These are phyloP conservation scores for Rhorus exstirpatorius DNA, from an alignment of 2,888 invertebrate genomes.

Conservation along the genomic window DNA sequence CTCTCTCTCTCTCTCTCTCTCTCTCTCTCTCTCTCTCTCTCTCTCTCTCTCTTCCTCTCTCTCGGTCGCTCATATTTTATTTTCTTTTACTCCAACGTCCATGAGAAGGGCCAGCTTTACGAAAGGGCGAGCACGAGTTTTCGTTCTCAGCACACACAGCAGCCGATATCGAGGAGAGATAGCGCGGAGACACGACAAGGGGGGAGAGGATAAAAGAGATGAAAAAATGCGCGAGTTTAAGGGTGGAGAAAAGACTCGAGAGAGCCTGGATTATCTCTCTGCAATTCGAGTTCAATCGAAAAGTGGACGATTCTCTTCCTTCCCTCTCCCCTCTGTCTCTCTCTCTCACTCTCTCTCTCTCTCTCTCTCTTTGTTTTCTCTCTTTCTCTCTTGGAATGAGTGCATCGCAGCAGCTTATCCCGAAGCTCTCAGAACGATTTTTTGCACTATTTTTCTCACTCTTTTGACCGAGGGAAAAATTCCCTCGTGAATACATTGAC, in stretches of 20 bases:
- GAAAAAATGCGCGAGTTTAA: conserved; percentile 10
- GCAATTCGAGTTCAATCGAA: conserved; percentile 68
- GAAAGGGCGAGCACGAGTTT: conserved; percentile 44
- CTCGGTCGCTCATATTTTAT: not conserved
- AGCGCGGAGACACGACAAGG: conserved; percentile 53
- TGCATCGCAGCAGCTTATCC: conserved; percentile 49
- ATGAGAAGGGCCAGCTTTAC: conserved; percentile 49
- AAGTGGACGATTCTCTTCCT: conserved; percentile 21
- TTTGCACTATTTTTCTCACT: conserved; percentile 52
- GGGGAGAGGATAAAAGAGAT: conserved; percentile 26
- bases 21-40: not conserved
- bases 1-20: not conserved
- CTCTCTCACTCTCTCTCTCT: not conserved
- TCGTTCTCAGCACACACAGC: conserved; percentile 30
- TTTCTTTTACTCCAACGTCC: conserved; percentile 23
- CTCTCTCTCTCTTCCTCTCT: not conserved
- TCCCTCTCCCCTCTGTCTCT: not conserved
- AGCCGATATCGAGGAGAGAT: conserved; percentile 64
- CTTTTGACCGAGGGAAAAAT: conserved; percentile 24
- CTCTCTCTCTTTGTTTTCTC: not conserved
- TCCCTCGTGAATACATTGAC: conserved; percentile 33
- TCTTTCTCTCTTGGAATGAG: conserved; percentile 9
- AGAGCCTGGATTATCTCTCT: conserved; percentile 60
- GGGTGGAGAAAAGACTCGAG: conserved; percentile 25
- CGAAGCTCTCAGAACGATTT: conserved; percentile 36